Evolutionary conservation across 2,888 invertebrate species (phyloP).

Genomic region (Andrena haemorrhoa): DNA sequence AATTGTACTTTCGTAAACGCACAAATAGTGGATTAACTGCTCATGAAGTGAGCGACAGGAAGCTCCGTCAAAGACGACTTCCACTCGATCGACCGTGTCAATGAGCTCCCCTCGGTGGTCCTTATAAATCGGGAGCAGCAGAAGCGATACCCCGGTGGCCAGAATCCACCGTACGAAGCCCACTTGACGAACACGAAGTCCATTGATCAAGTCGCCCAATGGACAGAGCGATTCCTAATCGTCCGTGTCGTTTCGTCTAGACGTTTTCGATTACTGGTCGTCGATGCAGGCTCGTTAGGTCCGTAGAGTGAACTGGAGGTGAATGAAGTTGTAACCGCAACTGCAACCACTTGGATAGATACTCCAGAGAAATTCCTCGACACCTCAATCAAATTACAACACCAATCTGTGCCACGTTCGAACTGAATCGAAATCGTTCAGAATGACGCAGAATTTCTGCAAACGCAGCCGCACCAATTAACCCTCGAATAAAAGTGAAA

Average conservation of each 20-base stretch:
- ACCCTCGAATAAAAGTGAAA: constrained; percentile 30
- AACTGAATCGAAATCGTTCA: too few species aligned
- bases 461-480: not conserved
- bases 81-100: constrained; percentile 42
- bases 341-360: too few species aligned
- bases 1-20: not conserved
- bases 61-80: constrained; percentile 44
- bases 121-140: constrained; percentile 5
- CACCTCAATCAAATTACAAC: too few species aligned
- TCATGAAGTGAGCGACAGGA: not conserved
- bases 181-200: constrained; percentile 74
- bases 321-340: not conserved
- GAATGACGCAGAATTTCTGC: too few species aligned
- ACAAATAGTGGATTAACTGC: not conserved
- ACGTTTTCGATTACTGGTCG: constrained; percentile 62
- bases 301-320: not conserved
- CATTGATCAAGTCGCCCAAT: constrained; percentile 73
- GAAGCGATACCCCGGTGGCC: constrained; percentile 4
- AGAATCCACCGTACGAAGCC: constrained; percentile 43
- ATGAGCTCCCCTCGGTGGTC: constrained; percentile 63
- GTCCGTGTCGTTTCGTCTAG: constrained; percentile 78
- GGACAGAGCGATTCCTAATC: constrained; percentile 71
- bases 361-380: too few species aligned
- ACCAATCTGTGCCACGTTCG: too few species aligned
- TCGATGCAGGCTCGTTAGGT: constrained; percentile 2